Evolutionary conservation across 2,113 vertebrate species (phyloP).

Genomic region (Scopus umbretta): DNA sequence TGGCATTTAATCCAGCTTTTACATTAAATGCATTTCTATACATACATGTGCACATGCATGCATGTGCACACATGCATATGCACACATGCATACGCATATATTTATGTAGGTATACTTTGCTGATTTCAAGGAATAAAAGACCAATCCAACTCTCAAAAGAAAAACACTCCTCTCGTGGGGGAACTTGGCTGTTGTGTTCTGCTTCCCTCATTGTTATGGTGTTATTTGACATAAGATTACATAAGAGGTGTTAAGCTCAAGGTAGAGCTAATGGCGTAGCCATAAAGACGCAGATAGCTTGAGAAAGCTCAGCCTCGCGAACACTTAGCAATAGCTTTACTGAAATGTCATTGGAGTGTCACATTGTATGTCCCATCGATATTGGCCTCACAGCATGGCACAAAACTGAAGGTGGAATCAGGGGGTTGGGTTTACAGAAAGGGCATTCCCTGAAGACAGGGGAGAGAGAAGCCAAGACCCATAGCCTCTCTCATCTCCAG

Average conservation of each 20-base stretch:
- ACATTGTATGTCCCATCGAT: rapidly evolving
- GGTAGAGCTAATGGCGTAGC: not conserved
- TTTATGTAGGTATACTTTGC: not conserved
- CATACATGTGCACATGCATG: not conserved
- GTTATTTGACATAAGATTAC: not conserved
- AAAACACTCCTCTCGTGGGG: not conserved
- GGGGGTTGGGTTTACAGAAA: not conserved
- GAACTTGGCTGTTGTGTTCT: not conserved
- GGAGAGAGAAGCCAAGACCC: not conserved
- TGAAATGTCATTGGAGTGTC: not conserved
- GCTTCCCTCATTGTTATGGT: not conserved
- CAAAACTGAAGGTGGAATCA: not conserved
- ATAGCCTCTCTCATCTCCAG: not conserved
- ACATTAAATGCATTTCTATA: not conserved
- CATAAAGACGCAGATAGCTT: not conserved
- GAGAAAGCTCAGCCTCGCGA: not conserved
- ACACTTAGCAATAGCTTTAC: not conserved
- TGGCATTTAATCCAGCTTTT: not conserved
- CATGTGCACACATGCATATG: too few species aligned
- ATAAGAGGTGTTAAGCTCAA: not conserved
- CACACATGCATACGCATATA: rapidly evolving
- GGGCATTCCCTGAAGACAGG: not conserved
- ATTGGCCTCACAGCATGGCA: not conserved
- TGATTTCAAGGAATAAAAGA: not conserved
- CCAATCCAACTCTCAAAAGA: not conserved